These are phyloP conservation scores for Oxyteleia sp. DNA, from an alignment of 2,888 invertebrate species.

Conservation along the genomic window DNA sequence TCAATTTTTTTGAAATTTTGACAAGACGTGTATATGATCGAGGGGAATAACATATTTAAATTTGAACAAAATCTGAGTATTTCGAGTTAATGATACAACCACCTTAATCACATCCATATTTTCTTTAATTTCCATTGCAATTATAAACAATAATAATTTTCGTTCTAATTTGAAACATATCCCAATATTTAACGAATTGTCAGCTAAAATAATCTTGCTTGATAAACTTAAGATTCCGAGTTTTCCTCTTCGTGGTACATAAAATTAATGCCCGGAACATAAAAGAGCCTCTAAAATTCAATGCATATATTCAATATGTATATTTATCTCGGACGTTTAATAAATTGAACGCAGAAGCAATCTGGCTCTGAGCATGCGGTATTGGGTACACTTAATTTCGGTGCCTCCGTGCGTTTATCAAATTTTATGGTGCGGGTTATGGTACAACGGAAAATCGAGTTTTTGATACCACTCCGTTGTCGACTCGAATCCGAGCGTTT, in stretches of 20 bases:
- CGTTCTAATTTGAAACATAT: too few relatives aligned
- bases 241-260: background rate
- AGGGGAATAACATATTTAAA: too few relatives aligned
- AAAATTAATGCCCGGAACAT: constrained; percentile 29
- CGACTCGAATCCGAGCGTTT: constrained; percentile 51
- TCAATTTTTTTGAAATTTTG: too few relatives aligned
- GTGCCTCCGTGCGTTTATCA: constrained; percentile 50
- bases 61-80: too few relatives aligned
- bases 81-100: too few relatives aligned
- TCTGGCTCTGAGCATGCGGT: constrained; percentile 12
- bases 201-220: background rate
- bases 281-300: constrained; percentile 17
- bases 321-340: constrained; percentile 29
- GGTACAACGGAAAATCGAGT: constrained; percentile 53
- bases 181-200: background rate
- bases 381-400: constrained; percentile 43
- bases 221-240: constrained; percentile 4
- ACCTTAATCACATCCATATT: too few relatives aligned
- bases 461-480: constrained; percentile 50
- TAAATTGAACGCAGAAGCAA: constrained; percentile 21
- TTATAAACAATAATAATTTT: too few relatives aligned
- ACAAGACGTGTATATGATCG: too few relatives aligned
- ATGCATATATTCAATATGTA: constrained; percentile 21
- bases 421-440: constrained; percentile 53
- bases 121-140: too few relatives aligned